phyloP scores from a whole-genome alignment of 1,140 invertebrate species.

The Babylonia areolata region DNA sequence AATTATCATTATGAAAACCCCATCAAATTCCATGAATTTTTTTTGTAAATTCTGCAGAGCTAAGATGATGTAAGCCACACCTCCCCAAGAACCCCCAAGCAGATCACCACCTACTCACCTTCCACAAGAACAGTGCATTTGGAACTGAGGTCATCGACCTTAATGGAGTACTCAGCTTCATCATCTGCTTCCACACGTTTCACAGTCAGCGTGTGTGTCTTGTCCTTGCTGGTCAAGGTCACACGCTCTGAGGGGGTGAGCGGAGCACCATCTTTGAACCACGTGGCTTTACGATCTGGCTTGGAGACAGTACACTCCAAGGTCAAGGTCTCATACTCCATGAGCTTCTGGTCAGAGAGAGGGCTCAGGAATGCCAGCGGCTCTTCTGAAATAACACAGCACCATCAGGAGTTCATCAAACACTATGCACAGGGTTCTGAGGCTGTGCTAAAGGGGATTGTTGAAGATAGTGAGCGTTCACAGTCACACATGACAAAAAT shows the following conservation, averaged over 20 bases:
- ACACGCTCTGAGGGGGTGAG: constrained; percentile 83
- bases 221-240: constrained; percentile 89
- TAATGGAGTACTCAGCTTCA: constrained; percentile 62
- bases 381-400: constrained; percentile 54
- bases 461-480: too few species aligned
- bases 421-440: too few species aligned
- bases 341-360: constrained; percentile 60
- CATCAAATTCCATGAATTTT: too few species aligned
- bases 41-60: too few species aligned
- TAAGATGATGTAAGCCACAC: too few species aligned
- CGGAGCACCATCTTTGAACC: constrained; percentile 87
- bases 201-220: constrained; percentile 85
- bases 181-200: constrained; percentile 81
- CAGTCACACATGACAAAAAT: too few species aligned
- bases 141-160: constrained; percentile 61
- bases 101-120: constrained; percentile 48
- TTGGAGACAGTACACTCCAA: constrained; percentile 80
- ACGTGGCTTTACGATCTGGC: constrained; percentile 86
- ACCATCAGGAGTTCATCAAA: too few species aligned
- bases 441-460: too few species aligned
- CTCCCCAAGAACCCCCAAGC: too few species aligned
- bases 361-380: constrained; percentile 65
- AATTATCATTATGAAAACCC: too few species aligned
- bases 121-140: constrained; percentile 63
- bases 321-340: constrained; percentile 52